Percentiles rank a stretch among this genome's conserved stretches.
Conservation (phyloP, 23 tunicate species). For the Styela plicata region DNA sequence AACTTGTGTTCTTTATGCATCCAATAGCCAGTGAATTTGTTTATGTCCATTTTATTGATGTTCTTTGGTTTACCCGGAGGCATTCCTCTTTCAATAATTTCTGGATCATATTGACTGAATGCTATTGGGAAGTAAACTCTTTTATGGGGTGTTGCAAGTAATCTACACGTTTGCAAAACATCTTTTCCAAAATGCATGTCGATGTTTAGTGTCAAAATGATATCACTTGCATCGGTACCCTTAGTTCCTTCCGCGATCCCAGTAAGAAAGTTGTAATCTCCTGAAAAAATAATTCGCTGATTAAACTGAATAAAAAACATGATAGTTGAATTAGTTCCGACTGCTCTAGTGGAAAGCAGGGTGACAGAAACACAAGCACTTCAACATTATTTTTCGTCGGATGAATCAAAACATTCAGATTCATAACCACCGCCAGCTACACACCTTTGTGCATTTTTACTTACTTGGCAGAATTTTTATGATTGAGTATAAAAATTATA, state of each 20-base stretch:
- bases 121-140: constrained; percentile 86
- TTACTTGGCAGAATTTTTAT: no score
- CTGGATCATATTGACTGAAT: constrained; percentile 65
- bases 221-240: constrained; percentile 23
- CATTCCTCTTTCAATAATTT: constrained; percentile 73
- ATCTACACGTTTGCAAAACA: constrained; percentile 45
- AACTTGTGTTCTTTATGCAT: constrained; percentile 37
- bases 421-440: no score
- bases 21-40: constrained; percentile 90
- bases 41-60: constrained; percentile 62
- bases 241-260: neutral
- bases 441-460: no score
- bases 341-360: no score
- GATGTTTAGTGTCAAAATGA: constrained; percentile 40
- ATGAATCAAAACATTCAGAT: no score
- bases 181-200: constrained; percentile 28
- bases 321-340: neutral
- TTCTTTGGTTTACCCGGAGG: constrained; percentile 90
- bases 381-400: no score
- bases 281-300: neutral
- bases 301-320: neutral
- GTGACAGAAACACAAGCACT: no score
- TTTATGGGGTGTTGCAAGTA: constrained; percentile 25
- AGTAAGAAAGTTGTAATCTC: constrained; percentile 23
- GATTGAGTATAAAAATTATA: no score